phyloP scores from a whole-genome alignment of 2,797 vertebrate species.

The Luscinia megarhynchos region DNA sequence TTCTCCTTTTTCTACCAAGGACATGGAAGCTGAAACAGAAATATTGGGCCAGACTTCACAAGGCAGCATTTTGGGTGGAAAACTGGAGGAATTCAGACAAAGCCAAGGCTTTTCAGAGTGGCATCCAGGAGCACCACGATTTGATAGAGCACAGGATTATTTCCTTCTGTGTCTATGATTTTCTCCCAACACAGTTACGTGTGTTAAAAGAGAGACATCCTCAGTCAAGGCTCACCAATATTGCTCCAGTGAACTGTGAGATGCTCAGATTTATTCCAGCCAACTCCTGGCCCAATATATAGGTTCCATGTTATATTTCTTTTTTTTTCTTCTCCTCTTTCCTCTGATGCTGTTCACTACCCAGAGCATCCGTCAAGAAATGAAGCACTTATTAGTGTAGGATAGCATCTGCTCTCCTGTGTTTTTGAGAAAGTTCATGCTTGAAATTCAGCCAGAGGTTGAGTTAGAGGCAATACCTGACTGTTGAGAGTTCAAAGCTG shows the following conservation, averaged over 20 bases:
- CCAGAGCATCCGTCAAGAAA: not conserved
- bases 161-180: not conserved
- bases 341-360: not conserved
- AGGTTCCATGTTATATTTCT: not conserved
- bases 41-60: not conserved
- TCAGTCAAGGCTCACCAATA: not conserved
- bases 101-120: not conserved
- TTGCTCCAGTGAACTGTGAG: constrained; percentile 8
- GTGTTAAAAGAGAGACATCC: not conserved
- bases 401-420: not conserved
- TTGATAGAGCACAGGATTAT: not conserved
- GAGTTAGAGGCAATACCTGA: not conserved
- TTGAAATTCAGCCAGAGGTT: constrained; percentile 34
- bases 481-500: not conserved
- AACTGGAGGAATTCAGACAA: not conserved
- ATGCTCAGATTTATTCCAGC: constrained; percentile 34
- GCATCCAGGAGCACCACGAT: not conserved
- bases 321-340: not conserved
- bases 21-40: not conserved
- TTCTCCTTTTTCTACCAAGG: not conserved
- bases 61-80: not conserved
- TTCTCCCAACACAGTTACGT: not conserved
- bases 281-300: not conserved
- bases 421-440: not conserved
- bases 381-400: not conserved